Base-by-base conservation (phyloP, 2,113 vertebrate genomes). In the Xiphophorus couchianus region DNA sequence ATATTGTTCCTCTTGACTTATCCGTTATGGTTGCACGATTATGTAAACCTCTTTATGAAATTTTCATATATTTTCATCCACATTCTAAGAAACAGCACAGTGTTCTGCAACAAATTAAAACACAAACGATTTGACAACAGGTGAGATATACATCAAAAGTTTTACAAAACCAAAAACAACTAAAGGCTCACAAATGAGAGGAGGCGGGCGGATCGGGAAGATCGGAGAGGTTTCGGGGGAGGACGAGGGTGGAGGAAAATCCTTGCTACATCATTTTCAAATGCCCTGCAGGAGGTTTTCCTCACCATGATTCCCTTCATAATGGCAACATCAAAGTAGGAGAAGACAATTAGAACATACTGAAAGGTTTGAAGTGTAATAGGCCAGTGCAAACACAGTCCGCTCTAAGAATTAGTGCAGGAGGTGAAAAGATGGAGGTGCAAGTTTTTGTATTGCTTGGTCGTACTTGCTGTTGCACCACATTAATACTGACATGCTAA, bases 401-500 rank as follows among this genome's bases (percentile, higher is more conserved):
- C 66, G 60, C 31, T 0, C 69, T 78, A 37, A 75, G 74, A 81
- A 71, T 71, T 48, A 82, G 72, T 66, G 82, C 72, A 62, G 75
- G 61, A 73, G 65, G 51, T 58, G 51, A 66, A 54, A 42, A 70
- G 64, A 33, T 73, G 31, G 58, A 68, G 78, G 77, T 66, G 76
- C 84, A 76, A 76, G 63, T 48, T 66, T 86, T 76, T 84, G 89
- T 89, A 91, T 92, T 93, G 93, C 92, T 93, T 61, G 78, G 84
- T 90, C 82, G 69, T 83, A 66, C 65, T 78, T 86, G 81, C 74
- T 75, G 74, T 83, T 83, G 81, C 71, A 87, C 70, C 77, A 65
- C 51, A 30, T 77, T 89, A 90, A 90, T 88, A 92, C 91, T 84
- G 91, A 91, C 88, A 83, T 92, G 90, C 88, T 74, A 73, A 79